Conservation (phyloP, 2,113 vertebrate species). For the Burhinus bistriatus region DNA sequence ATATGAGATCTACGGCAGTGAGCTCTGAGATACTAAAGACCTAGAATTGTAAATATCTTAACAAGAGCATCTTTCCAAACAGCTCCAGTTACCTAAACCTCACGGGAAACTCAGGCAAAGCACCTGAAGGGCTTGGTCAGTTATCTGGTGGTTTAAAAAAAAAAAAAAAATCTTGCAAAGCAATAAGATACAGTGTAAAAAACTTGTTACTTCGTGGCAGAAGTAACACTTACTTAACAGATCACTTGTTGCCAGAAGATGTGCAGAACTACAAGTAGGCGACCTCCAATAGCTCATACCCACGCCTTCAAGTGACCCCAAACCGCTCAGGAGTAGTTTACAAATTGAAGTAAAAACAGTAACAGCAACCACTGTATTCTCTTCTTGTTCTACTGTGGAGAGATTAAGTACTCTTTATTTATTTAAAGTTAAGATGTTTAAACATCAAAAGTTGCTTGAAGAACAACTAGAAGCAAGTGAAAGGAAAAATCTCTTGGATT, state of each 20-base stretch:
- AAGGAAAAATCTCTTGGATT: neutral
- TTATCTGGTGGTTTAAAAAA: neutral
- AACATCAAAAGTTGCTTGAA: neutral
- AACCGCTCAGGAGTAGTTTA: neutral
- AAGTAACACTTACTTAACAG: neutral
- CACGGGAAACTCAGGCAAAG: neutral
- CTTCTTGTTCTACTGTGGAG: neutral
- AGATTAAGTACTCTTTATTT: neutral
- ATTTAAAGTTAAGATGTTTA: neutral
- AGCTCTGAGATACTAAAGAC: neutral
- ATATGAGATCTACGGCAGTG: accelerated
- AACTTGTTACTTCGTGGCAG: neutral
- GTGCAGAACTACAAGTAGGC: neutral
- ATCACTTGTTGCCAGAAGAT: neutral
- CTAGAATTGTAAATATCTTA: neutral
- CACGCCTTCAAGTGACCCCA: accelerated
- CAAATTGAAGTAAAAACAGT: neutral
- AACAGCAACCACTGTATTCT: neutral
- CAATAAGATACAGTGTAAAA: neutral
- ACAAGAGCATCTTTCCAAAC: neutral
- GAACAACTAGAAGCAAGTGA: neutral
- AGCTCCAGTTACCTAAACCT: neutral
- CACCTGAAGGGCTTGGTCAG: neutral
- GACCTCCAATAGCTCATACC: neutral
- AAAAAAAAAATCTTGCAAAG: neutral